phyloP scores from a whole-genome alignment of 2,888 invertebrate genomes.

The Colostygia pectinataria region DNA sequence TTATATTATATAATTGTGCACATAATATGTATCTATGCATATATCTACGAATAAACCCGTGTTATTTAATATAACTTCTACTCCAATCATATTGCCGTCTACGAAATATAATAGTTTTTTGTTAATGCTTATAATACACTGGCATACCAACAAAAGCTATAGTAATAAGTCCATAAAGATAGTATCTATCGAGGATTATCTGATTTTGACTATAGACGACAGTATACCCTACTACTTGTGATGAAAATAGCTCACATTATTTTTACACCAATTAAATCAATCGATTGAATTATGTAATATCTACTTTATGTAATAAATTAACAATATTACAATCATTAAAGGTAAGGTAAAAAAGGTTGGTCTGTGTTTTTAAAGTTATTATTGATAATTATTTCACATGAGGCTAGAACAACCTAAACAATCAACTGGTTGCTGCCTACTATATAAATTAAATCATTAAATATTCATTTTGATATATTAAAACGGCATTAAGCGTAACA shows the following conservation, averaged over 20 bases:
- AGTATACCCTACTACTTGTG: conserved; percentile 2
- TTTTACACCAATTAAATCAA: too few species aligned
- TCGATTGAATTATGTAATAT: too few species aligned
- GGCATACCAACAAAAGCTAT: neutral
- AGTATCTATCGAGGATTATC: neutral
- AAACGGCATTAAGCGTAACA: conserved; percentile 7
- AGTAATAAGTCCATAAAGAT: neutral
- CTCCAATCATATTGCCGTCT: neutral
- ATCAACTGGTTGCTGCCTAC: too few species aligned
- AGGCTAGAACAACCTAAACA: too few species aligned
- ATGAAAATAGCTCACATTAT: conserved; percentile 30
- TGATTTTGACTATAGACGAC: neutral
- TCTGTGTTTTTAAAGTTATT: too few species aligned
- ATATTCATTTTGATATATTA: neutral
- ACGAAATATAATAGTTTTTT: neutral
- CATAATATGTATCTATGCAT: neutral
- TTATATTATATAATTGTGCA: conserved; percentile 17
- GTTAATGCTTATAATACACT: neutral
- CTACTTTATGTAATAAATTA: too few species aligned
- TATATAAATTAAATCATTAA: conserved; percentile 3
- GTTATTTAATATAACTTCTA: conserved; percentile 1
- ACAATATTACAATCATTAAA: too few species aligned
- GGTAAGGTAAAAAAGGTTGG: too few species aligned
- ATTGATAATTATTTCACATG: too few species aligned
- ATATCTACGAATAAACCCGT: neutral